Base-by-base conservation (phyloP, 2,113 vertebrate genomes). In the Chloropsis hardwickii region DNA sequence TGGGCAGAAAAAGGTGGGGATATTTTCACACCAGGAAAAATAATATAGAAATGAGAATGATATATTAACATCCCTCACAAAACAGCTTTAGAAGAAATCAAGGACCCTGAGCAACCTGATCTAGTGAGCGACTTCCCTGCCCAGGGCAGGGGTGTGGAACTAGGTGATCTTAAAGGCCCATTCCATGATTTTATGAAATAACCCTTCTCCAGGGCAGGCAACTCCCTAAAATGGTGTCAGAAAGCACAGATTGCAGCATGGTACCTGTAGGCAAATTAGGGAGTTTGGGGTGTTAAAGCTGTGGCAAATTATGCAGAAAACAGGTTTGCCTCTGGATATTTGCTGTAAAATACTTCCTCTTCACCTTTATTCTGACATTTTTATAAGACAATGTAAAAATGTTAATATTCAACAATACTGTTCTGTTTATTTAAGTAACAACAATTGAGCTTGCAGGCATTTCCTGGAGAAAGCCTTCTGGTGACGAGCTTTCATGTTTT, bases 381-480 rank as follows among this genome's bases (percentile, higher is more conserved):
- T 95, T 81, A 86, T 21, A 79, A 28, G 72, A 28, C 73, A 58
- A 16, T 19, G 13, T 78, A 69, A 58, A 73, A 42, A n/a, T 19
- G 15, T 89, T 95, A 64, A 69, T 27, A 76, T 79, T 86, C 65
- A 60, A 21, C 73, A 37, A 35, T 5, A 14, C 28, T 48, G 19
- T 71, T 95, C 39, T 89, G 86, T 95, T 95, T 92, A 39, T 71
- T 94, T 91, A 57, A 82, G 73, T 27, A 87, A 69, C 60, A 84
- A 60, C 44, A 60, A 62, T 7, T 2, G 3, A 76, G 77, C 69
- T 81, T 3, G 6, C 60, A 76, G 83, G 48, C 44, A 48, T 67
- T 95, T 94, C 91, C 89, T 87, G 91, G 31, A 86, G 88, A 79
- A 29, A 92, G 80, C 44, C 60, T 90, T 50, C 71, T 81, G 77